These are phyloP conservation scores for Tylochromis polylepis DNA, from an alignment of 2,113 vertebrate genomes.

Conservation along the genomic window DNA sequence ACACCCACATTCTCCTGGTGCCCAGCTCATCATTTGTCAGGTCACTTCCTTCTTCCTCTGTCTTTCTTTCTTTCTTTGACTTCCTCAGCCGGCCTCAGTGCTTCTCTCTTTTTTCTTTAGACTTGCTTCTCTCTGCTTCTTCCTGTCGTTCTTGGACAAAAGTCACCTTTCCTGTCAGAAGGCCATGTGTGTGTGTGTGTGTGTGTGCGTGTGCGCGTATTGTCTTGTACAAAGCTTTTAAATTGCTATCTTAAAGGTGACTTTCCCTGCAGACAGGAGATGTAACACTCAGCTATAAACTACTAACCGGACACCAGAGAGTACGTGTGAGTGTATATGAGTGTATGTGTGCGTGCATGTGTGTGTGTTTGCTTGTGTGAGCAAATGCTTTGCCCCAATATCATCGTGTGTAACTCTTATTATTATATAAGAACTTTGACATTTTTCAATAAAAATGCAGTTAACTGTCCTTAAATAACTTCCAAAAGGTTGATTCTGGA, in stretches of 20 bases:
- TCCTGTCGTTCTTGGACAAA: background rate
- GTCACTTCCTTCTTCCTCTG: background rate
- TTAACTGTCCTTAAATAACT: background rate
- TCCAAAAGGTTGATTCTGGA: too few species aligned
- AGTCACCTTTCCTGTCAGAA: constrained; percentile 44
- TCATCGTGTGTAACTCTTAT: background rate
- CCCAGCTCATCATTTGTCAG: background rate
- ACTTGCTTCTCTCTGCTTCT: background rate
- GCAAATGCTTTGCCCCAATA: background rate
- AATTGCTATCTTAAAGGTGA: constrained; percentile 48
- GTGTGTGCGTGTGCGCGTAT: background rate
- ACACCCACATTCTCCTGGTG: background rate
- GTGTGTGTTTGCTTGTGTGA: background rate
- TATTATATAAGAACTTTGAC: background rate
- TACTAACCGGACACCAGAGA: constrained; percentile 1
- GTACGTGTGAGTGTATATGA: background rate
- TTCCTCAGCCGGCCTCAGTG: background rate
- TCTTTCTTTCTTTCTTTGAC: background rate
- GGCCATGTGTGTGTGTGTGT: background rate
- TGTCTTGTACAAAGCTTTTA: constrained; percentile 14
- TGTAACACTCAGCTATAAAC: constrained; percentile 9
- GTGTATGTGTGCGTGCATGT: background rate
- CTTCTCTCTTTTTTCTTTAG: background rate
- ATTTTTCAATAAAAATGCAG: background rate
- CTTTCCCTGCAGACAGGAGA: constrained; percentile 25